Evolutionary conservation across 2,888 invertebrate species (phyloP).

Genomic region (Sialis fuliginosa): DNA sequence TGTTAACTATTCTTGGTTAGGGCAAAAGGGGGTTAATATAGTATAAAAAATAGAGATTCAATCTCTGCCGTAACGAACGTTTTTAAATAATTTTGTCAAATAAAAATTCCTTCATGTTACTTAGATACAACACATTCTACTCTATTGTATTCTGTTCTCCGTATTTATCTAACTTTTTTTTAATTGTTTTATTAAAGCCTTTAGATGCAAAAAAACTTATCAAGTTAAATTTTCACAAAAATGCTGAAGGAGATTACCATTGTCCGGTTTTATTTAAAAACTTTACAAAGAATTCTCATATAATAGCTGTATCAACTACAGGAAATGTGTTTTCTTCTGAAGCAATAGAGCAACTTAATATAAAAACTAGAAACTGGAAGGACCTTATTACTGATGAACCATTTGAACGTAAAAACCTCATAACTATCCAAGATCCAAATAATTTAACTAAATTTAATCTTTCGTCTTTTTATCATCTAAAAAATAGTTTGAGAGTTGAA

Average conservation of each 20-base stretch:
- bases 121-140: not conserved
- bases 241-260: slow-evolving; percentile 65
- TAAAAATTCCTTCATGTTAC: too few relatives aligned
- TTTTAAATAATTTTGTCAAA: too few relatives aligned
- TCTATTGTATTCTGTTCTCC: not conserved
- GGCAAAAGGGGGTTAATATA: too few relatives aligned
- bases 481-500: slow-evolving; percentile 73
- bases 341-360: slow-evolving; percentile 88
- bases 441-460: slow-evolving; percentile 89
- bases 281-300: slow-evolving; percentile 86
- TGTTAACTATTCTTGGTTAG: too few relatives aligned
- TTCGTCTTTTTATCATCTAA: slow-evolving; percentile 82
- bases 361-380: slow-evolving; percentile 86
- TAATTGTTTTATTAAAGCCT: slow-evolving; percentile 37
- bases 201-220: slow-evolving; percentile 64
- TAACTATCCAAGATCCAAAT: slow-evolving; percentile 81
- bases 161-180: slow-evolving; percentile 1
- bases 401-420: slow-evolving; percentile 77
- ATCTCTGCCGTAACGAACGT: too few relatives aligned
- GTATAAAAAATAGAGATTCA: too few relatives aligned
- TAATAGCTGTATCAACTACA: slow-evolving; percentile 74
- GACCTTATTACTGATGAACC: slow-evolving; percentile 82
- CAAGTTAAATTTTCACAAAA: slow-evolving; percentile 78
- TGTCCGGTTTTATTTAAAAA: slow-evolving; percentile 88
- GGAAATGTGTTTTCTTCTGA: slow-evolving; percentile 95